Conservation (phyloP, 2,113 vertebrate species). For the Gopherus evgoodei region DNA sequence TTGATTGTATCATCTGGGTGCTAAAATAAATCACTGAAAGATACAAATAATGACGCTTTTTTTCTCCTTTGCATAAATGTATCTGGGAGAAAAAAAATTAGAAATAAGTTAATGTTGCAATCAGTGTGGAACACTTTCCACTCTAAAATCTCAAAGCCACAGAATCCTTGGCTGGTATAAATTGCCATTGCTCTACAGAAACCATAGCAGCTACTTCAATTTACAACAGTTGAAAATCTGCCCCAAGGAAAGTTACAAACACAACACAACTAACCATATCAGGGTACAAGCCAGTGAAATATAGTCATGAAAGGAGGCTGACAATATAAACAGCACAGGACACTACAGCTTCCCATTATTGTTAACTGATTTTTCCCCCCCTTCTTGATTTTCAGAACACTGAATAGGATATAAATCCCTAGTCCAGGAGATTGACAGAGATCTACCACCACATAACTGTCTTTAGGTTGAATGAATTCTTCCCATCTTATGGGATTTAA, state of each 20-base stretch:
- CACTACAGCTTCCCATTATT: neutral
- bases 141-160: neutral
- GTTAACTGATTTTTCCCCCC: neutral
- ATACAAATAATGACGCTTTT: neutral
- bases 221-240: neutral
- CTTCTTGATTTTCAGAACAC: neutral
- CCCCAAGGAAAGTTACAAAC: neutral
- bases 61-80: neutral
- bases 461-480: slow-evolving; percentile 2
- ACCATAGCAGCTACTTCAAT: neutral
- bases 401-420: neutral
- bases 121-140: neutral
- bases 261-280: neutral
- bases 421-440: neutral
- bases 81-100: neutral
- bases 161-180: neutral
- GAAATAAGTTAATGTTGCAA: neutral
- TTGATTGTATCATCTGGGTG: neutral
- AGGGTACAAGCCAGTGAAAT: neutral
- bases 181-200: neutral
- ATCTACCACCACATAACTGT: neutral
- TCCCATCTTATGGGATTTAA: neutral
- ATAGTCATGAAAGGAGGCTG: neutral
- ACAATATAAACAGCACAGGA: neutral
- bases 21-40: slow-evolving; percentile 10